These are phyloP conservation scores for Nephotettix cincticeps DNA, from an alignment of 1,140 invertebrate genomes.

Conservation along the genomic window DNA sequence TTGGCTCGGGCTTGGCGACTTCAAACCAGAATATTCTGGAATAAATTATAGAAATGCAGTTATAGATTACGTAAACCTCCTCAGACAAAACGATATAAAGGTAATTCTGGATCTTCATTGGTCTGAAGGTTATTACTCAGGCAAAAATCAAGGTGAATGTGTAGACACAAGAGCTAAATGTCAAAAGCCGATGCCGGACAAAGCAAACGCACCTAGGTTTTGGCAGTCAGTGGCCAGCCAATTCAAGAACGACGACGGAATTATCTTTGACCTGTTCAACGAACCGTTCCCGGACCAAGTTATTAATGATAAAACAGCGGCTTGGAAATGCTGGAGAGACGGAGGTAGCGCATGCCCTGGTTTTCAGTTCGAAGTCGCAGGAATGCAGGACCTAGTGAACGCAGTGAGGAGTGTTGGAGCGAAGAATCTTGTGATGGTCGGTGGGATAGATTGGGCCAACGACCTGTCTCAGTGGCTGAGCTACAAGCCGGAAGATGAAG, in stretches of 20 bases:
- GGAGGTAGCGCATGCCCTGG: not conserved
- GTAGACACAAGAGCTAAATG: not conserved
- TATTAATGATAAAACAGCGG: not conserved
- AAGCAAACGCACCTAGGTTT: not conserved
- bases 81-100: not conserved
- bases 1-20: not conserved
- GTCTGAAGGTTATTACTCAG: not conserved
- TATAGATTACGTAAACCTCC: not conserved
- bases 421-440: not conserved
- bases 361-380: not conserved
- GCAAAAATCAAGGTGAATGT: not conserved
- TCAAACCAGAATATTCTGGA: not conserved
- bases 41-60: not conserved
- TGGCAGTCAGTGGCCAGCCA: not conserved
- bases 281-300: not conserved
- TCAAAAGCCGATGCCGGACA: constrained; percentile 2
- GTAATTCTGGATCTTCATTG: not conserved
- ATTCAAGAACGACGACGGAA: not conserved
- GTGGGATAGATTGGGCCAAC: not conserved
- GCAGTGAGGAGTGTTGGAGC: not conserved
- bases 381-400: not conserved
- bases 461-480: not conserved
- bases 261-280: not conserved
- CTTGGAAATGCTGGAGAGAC: constrained; percentile 1
- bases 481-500: not conserved